These are phyloP conservation scores for Phylloscopus trochilus DNA, from an alignment of 2,113 vertebrate genomes.

Conservation along the genomic window DNA sequence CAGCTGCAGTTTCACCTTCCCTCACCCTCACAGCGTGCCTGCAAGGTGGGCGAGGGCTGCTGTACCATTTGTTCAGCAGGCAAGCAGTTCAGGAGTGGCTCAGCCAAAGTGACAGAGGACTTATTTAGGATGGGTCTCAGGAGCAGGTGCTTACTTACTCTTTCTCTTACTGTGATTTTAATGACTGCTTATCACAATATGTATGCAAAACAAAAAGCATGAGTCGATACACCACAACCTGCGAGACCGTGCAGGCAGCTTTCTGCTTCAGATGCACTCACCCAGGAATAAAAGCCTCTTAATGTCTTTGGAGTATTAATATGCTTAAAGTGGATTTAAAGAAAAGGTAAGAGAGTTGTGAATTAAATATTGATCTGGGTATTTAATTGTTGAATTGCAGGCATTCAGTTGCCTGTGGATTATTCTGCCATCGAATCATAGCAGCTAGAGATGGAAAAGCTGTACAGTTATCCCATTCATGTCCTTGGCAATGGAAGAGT, in stretches of 20 bases:
- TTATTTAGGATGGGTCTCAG: background rate
- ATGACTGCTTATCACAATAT: background rate
- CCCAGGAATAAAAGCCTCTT: slow-evolving; percentile 8
- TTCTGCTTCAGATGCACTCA: background rate
- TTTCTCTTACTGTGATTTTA: background rate
- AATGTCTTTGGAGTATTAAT: slow-evolving; percentile 25
- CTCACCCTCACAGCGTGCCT: fast-evolving
- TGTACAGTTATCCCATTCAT: slow-evolving; percentile 17
- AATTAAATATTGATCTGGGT: slow-evolving; percentile 58
- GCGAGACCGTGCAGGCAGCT: background rate
- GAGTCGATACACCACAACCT: background rate
- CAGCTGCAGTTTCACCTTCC: background rate
- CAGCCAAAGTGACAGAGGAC: background rate
- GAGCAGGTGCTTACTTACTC: background rate
- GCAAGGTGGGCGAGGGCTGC: background rate
- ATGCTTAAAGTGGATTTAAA: slow-evolving; percentile 30
- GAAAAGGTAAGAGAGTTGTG: slow-evolving; percentile 23
- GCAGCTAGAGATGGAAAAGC: slow-evolving; percentile 29
- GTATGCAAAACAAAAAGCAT: background rate
- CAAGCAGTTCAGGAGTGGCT: background rate
- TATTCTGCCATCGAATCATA: background rate
- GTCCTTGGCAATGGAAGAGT: slow-evolving; percentile 35
- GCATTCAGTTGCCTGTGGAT: slow-evolving; percentile 12
- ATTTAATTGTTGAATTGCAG: slow-evolving; percentile 34
- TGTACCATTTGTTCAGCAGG: background rate